phyloP scores from a whole-genome alignment of 2,797 vertebrate genomes.

The Cyprinella venusta region DNA sequence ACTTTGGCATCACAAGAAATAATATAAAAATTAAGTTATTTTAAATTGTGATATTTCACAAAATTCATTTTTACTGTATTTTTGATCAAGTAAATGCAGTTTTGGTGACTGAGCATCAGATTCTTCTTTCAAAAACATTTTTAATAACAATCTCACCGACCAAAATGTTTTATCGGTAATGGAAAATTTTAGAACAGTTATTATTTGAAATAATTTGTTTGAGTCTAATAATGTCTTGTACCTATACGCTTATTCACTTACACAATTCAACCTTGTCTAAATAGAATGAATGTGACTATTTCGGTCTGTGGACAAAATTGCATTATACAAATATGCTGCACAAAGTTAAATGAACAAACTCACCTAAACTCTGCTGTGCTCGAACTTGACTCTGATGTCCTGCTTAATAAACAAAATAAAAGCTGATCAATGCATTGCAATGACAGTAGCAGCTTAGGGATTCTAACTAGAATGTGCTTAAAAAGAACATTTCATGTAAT shows the following conservation, averaged over 20 bases:
- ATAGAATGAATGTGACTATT: constrained; percentile 38
- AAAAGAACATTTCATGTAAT: not conserved
- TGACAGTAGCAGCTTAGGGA: not conserved
- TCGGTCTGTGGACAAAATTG: constrained; percentile 33
- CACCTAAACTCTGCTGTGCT: not conserved
- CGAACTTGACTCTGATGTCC: not conserved
- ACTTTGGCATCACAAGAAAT: not conserved
- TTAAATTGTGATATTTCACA: not conserved
- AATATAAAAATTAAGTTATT: not conserved
- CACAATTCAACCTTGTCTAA: not conserved
- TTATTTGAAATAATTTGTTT: no score
- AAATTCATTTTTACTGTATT: not conserved
- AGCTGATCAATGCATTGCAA: not conserved
- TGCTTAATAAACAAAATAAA: not conserved
- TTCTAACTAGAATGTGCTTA: not conserved
- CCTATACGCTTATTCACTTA: not conserved
- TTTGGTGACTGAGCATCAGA: not conserved
- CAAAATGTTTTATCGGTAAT: not conserved
- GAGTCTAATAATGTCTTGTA: not conserved
- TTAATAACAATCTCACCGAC: not conserved
- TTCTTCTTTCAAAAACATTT: not conserved
- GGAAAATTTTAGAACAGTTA: not conserved
- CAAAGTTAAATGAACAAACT: not conserved
- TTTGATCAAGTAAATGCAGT: not conserved
- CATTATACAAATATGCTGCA: constrained; percentile 23